These are phyloP conservation scores for Bothrops jararaca DNA, from an alignment of 2,113 vertebrate genomes.

Conservation along the genomic window DNA sequence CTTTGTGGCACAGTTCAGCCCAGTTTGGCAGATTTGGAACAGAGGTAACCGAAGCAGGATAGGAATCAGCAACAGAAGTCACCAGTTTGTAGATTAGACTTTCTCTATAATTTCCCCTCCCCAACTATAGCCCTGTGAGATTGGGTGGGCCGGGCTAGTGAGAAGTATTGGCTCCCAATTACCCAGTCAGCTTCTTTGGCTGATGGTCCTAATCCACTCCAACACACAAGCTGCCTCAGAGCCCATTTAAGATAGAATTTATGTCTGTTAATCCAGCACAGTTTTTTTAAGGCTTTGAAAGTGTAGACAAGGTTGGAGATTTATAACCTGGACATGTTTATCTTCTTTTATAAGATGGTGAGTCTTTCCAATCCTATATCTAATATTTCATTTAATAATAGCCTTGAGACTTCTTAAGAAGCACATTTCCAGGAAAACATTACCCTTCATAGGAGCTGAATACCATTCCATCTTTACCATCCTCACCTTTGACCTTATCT, in stretches of 20 bases:
- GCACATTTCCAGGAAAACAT: constrained; percentile 57
- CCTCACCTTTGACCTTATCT: constrained; percentile 22
- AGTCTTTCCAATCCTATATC: constrained; percentile 35
- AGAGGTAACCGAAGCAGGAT: background rate
- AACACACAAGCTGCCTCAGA: background rate
- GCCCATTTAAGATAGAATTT: constrained; percentile 21
- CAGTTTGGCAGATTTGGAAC: background rate
- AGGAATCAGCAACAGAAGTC: background rate
- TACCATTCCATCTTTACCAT: constrained; percentile 45
- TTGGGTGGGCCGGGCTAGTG: background rate
- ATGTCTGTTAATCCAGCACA: constrained; percentile 24
- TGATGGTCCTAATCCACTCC: background rate
- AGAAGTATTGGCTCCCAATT: background rate
- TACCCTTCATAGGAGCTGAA: constrained; percentile 51
- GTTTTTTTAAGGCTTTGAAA: background rate
- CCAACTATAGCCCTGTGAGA: background rate
- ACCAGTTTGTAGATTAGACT: background rate
- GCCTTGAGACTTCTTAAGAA: constrained; percentile 35
- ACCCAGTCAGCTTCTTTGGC: background rate
- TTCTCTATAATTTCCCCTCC: background rate
- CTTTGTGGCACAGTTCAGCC: background rate
- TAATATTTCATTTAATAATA: constrained; percentile 48
- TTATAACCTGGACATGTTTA: constrained; percentile 14
- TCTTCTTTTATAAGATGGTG: constrained; percentile 36
- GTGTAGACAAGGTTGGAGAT: background rate